Percentiles rank a stretch among this genome's conserved stretches.
phyloP scores from a whole-genome alignment of 2,113 vertebrate species.

The Pleuronectes platessa region DNA sequence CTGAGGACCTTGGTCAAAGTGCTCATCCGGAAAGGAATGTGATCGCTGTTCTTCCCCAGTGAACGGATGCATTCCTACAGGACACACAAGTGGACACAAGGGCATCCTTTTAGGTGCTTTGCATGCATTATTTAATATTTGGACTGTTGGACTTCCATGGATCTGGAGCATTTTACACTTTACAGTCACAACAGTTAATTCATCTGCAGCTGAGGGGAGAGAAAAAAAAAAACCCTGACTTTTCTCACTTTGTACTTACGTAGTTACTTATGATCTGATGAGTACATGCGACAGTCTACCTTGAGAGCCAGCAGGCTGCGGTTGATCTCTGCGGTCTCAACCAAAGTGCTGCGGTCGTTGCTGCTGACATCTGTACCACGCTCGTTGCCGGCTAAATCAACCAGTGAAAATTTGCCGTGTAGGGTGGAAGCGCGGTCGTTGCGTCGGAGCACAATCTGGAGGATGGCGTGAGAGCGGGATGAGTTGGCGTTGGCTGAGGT shows the following conservation, averaged over 20 bases:
- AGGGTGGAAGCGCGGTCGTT: conserved; percentile 80
- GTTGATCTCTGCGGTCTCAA: conserved; percentile 97
- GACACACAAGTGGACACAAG: not conserved
- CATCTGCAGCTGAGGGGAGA: no score
- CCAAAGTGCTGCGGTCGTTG: conserved; percentile 90
- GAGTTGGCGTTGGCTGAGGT: conserved; percentile 95
- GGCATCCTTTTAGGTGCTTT: not conserved
- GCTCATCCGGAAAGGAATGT: conserved; percentile 96
- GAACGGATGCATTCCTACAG: conserved; percentile 95
- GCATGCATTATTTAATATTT: not conserved
- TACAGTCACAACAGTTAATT: not conserved
- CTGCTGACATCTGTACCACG: conserved; percentile 91
- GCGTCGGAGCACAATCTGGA: conserved; percentile 91
- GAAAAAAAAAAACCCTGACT: accelerated
- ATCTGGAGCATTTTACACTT: not conserved
- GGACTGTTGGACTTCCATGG: not conserved
- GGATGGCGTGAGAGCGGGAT: conserved; percentile 94
- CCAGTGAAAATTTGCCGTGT: conserved; percentile 94
- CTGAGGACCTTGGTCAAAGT: conserved; percentile 96
- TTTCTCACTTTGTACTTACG: not conserved
- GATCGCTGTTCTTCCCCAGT: conserved; percentile 94
- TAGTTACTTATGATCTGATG: not conserved
- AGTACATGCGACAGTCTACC: conserved; percentile 75
- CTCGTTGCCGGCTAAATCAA: conserved; percentile 98
- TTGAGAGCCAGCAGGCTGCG: conserved; percentile 96